These are phyloP conservation scores for Sarcophaga rosellei DNA, from an alignment of 2,888 invertebrate genomes.

Conservation along the genomic window DNA sequence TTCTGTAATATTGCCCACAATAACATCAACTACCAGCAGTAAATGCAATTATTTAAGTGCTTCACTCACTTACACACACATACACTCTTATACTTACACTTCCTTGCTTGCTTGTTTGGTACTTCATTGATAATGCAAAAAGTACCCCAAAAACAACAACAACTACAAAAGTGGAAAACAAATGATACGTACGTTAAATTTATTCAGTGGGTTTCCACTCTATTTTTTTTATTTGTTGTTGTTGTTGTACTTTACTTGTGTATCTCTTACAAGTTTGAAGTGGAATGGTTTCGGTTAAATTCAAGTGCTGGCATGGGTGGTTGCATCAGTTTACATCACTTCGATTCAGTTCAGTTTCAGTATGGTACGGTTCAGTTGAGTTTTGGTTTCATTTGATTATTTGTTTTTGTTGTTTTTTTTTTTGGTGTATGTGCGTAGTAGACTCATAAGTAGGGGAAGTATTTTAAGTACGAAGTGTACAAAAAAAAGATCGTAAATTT, in stretches of 20 bases:
- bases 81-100: too few relatives aligned
- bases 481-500: constrained; percentile 22
- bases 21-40: constrained; percentile 62
- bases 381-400: constrained; percentile 32
- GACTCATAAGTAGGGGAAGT: constrained; percentile 29
- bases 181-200: constrained; percentile 13
- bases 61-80: constrained; percentile 18
- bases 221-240: neutral
- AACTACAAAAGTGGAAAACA: constrained; percentile 21
- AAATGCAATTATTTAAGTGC: constrained; percentile 69
- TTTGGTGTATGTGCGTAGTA: constrained; percentile 28
- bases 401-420: constrained; percentile 25
- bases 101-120: constrained; percentile 8
- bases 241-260: neutral
- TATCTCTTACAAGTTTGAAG: constrained; percentile 39
- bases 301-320: constrained; percentile 11
- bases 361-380: constrained; percentile 36
- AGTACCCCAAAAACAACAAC: constrained; percentile 1
- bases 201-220: constrained; percentile 1
- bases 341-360: constrained; percentile 42
- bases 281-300: neutral
- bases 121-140: constrained; percentile 50
- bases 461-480: constrained; percentile 52
- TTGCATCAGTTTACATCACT: neutral
- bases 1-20: constrained; percentile 60